Percentiles rank a stretch among this genome's conserved stretches.
These are phyloP conservation scores for Brachionus paranguensis DNA, from an alignment of 1,140 invertebrate species.

Conservation along the genomic window DNA sequence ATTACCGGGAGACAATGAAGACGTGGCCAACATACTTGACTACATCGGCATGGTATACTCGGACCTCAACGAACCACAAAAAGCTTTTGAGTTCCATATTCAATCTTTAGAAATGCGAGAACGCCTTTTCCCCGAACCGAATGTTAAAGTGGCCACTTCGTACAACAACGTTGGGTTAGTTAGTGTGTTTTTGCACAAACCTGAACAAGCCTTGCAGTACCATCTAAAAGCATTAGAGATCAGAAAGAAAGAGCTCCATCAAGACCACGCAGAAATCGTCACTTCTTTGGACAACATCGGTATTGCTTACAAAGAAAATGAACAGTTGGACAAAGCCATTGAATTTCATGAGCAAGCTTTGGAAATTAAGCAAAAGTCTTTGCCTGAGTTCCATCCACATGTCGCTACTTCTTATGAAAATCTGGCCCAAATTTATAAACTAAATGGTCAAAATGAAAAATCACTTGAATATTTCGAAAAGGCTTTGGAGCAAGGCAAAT, in stretches of 20 bases:
- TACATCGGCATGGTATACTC: conserved; percentile 19
- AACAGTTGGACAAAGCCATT: background rate
- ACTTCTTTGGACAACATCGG: conserved; percentile 1
- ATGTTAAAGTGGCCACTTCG: background rate
- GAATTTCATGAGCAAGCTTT: conserved; percentile 13
- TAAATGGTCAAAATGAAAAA: background rate
- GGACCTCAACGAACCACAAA: background rate
- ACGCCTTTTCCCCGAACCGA: background rate
- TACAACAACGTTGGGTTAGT: background rate
- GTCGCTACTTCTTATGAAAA: background rate
- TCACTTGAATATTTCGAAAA: conserved; percentile 19
- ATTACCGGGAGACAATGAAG: background rate
- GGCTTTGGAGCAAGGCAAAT: background rate
- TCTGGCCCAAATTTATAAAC: background rate
- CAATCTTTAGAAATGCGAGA: background rate
- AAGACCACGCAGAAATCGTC: background rate
- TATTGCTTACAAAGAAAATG: background rate
- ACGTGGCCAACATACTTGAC: background rate
- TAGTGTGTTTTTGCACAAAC: background rate
- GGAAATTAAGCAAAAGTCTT: background rate
- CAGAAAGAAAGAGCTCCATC: background rate
- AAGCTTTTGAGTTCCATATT: background rate
- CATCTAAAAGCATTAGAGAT: background rate
- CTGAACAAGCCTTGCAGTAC: background rate
- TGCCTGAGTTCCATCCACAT: conserved; percentile 29